Conservation (phyloP, 2,113 vertebrate genomes). For the Alethe diademata region DNA sequence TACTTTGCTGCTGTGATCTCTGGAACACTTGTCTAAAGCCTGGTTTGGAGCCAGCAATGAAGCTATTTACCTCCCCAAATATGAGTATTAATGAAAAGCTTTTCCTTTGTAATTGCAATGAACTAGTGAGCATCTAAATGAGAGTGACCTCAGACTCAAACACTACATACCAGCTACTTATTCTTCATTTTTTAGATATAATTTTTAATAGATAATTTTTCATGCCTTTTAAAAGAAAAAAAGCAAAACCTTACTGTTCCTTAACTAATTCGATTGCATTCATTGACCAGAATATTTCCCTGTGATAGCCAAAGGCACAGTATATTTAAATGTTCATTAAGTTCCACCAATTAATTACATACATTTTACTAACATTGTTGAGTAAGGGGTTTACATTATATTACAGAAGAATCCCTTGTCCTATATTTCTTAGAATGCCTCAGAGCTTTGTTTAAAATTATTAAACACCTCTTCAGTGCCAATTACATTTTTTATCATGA, state of each 20-base stretch:
- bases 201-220: background rate
- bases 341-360: constrained; percentile 13
- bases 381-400: background rate
- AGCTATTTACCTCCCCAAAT: background rate
- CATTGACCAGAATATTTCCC: background rate
- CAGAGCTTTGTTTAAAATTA: background rate
- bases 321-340: constrained; percentile 2
- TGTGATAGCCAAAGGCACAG: background rate
- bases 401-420: background rate
- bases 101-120: background rate
- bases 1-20: background rate
- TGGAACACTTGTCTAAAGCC: background rate
- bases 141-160: background rate
- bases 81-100: background rate
- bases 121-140: background rate
- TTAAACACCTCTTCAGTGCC: background rate
- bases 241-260: background rate
- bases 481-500: background rate
- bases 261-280: background rate
- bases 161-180: background rate
- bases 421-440: background rate
- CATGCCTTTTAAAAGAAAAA: background rate
- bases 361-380: background rate
- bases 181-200: background rate
- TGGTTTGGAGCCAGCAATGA: background rate